phyloP scores from a whole-genome alignment of 2,797 vertebrate genomes.

The Typhlichthys eigenmanni region DNA sequence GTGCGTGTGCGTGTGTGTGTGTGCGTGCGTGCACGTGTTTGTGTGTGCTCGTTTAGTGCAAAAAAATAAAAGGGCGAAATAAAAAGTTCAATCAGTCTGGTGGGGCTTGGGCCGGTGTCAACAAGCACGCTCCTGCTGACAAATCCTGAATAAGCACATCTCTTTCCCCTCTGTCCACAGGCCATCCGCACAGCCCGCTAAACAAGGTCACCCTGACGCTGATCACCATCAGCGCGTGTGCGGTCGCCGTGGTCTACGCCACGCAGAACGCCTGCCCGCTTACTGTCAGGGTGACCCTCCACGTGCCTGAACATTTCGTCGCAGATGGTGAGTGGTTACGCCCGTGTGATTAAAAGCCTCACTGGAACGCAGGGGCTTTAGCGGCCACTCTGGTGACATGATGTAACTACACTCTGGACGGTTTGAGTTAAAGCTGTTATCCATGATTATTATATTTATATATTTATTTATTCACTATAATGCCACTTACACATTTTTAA shows the following conservation, averaged over 20 bases:
- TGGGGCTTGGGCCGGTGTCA: not conserved
- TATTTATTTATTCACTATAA: no score
- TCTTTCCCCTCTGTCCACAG: conserved; percentile 67
- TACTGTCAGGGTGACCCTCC: conserved; percentile 95
- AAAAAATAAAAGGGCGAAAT: no score
- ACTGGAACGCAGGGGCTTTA: no score
- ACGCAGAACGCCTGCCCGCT: conserved; percentile 93
- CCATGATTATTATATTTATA: no score
- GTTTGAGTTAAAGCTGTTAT: no score
- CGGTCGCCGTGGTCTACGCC: conserved; percentile 93
- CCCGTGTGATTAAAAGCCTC: conserved; percentile 1
- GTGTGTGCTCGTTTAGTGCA: not conserved
- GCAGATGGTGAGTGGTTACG: conserved; percentile 88
- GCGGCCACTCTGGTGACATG: no score
- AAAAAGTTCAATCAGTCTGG: no score
- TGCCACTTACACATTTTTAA: no score
- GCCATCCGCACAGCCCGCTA: conserved; percentile 90
- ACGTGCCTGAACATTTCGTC: conserved; percentile 97
- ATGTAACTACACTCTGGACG: no score
- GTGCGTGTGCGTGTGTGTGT: not conserved
- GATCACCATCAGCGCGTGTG: conserved; percentile 93
- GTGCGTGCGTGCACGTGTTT: no score
- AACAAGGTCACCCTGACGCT: conserved; percentile 94
- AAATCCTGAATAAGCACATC: not conserved
- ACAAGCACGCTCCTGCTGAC: not conserved